Percentiles rank a stretch among this genome's conserved stretches.
Evolutionary conservation across 2,888 invertebrate species (phyloP).

Genomic region (Brachyptera risi): DNA sequence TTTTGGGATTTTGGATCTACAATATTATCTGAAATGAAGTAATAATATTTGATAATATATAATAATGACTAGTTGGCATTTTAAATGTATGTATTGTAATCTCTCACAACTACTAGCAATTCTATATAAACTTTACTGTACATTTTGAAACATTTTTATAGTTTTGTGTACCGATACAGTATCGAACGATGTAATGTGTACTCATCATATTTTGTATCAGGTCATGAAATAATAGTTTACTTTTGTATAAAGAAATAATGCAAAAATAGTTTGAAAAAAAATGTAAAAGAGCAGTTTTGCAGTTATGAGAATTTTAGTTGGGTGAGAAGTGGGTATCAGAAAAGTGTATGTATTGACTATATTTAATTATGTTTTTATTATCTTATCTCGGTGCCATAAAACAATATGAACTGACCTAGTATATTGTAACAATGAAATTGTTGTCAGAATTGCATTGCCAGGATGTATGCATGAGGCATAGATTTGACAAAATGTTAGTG

Average conservation of each 20-base stretch:
- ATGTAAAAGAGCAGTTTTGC: background rate
- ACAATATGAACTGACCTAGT: background rate
- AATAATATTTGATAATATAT: too few species aligned
- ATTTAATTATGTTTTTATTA: background rate
- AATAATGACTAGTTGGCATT: too few species aligned
- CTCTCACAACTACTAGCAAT: background rate
- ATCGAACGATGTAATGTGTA: too few species aligned
- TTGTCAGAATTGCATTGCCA: background rate
- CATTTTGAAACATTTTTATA: too few species aligned
- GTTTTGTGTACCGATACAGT: too few species aligned
- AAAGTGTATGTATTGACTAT: background rate
- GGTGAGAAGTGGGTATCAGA: background rate
- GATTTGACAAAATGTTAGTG: background rate
- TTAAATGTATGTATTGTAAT: constrained; percentile 4
- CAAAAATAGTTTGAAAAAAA: background rate
- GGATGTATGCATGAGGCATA: background rate
- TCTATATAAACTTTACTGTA: background rate
- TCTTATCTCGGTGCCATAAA: constrained; percentile 2
- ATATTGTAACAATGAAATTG: background rate
- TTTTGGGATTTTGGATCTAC: too few species aligned
- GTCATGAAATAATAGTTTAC: background rate
- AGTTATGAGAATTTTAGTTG: background rate
- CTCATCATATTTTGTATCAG: too few species aligned
- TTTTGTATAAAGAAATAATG: background rate
- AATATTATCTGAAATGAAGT: too few species aligned